A percentile compares a stretch with the other conserved stretches of the same genome.
phyloP scores from a whole-genome alignment of 2,797 vertebrate genomes.

The Enteromius trimaculatus region DNA sequence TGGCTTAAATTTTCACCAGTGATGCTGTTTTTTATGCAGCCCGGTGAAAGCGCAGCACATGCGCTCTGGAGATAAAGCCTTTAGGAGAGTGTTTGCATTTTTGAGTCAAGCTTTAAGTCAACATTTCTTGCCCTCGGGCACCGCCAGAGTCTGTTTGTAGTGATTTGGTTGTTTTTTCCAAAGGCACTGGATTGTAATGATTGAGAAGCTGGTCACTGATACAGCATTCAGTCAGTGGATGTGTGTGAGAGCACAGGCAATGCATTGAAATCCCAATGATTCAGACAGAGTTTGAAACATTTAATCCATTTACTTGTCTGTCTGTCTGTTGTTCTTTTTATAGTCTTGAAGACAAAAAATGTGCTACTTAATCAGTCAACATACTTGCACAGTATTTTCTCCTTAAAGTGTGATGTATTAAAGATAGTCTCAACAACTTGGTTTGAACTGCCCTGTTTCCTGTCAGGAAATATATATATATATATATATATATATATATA shows the following conservation, averaged over 20 bases:
- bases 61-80: slow-evolving; percentile 44
- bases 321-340: not conserved
- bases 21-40: slow-evolving; percentile 6
- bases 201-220: not conserved
- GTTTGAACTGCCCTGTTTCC: too few species aligned
- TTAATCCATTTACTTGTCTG: not conserved
- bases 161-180: not conserved
- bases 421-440: not conserved
- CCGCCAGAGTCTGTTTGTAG: not conserved
- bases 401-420: not conserved
- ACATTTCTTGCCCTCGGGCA: not conserved
- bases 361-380: not conserved
- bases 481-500: too few species aligned
- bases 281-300: not conserved
- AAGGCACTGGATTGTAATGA: not conserved
- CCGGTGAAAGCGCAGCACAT: slow-evolving; percentile 31
- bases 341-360: not conserved
- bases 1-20: slow-evolving; percentile 45
- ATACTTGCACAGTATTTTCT: too few species aligned
- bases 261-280: not conserved
- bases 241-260: not conserved
- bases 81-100: slow-evolving; percentile 16
- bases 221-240: not conserved
- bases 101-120: not conserved
- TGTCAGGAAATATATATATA: too few species aligned